phyloP scores from a whole-genome alignment of 2,113 vertebrate genomes.

The Chaenogobius annularis region DNA sequence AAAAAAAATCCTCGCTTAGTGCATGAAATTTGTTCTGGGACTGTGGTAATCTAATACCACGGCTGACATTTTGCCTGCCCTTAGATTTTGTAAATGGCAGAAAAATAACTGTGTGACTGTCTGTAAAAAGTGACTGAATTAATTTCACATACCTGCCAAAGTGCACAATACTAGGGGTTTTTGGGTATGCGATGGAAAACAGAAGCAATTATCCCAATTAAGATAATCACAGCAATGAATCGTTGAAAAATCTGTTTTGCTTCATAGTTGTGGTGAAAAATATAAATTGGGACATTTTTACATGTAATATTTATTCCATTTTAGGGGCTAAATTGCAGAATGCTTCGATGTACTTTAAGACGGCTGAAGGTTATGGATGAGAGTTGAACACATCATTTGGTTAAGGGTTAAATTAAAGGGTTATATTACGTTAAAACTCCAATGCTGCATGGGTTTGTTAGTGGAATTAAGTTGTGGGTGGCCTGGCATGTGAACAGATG shows the following conservation, averaged over 20 bases:
- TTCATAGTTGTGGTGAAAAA: neutral
- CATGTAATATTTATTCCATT: neutral
- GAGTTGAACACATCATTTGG: neutral
- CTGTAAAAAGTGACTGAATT: conserved; percentile 51
- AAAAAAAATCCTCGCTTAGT: conserved; percentile 53
- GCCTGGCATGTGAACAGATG: neutral
- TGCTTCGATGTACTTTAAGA: neutral
- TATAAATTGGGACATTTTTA: neutral
- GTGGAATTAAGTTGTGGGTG: neutral
- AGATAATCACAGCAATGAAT: conserved; percentile 22
- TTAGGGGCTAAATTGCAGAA: neutral
- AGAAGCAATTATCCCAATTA: conserved; percentile 30
- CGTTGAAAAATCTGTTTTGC: conserved; percentile 13
- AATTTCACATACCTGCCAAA: conserved; percentile 53
- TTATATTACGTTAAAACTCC: neutral
- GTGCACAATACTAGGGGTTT: conserved; percentile 13
- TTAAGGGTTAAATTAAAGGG: neutral
- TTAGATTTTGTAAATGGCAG: conserved; percentile 68
- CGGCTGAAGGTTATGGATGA: neutral
- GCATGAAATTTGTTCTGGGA: conserved; percentile 69
- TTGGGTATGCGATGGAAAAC: conserved; percentile 25
- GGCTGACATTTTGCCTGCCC: conserved; percentile 70
- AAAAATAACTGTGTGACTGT: conserved; percentile 59
- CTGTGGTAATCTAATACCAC: conserved; percentile 66
- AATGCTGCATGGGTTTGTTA: too few species aligned